Base-by-base conservation (phyloP, 37 sponge, comb jelly and placozoan species). In the Amphimedon queenslandica region DNA sequence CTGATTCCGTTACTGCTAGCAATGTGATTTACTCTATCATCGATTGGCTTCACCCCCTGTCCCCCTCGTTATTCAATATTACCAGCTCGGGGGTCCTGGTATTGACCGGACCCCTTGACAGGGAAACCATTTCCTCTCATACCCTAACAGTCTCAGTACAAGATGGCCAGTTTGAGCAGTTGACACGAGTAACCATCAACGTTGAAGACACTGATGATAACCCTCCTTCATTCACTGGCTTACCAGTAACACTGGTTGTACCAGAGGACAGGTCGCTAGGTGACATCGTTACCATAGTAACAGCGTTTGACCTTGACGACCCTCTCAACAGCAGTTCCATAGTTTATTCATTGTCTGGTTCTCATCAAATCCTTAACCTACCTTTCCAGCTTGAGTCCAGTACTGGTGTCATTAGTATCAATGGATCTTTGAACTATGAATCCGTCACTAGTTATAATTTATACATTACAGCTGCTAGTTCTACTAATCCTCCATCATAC, bases 151-250 rank as follows among this genome's bases (percentile, higher is more conserved):
- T 87, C 8, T 60, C 67, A 34, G 87, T 68, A 21, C 37, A 40
- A 42, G 87, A 87, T 47, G 33, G 36, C 21, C 77, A 72, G 0
- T 57, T 1, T 23, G 78, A 78, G 43, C 69, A 76, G 28, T 41
- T 85, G 27, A 55, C 77, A 3, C 32, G 71, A 36, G 71, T 93
- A 37, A 66, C 40, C 0, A 60, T 93, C 6, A 74, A 41, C 2
- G 79, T 93, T n/a, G 33, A 63, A 25, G 93, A 93, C 63, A 61
- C 55, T 24, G 85, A 93, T 63, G 89, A 93, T 58, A 70, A 84
- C 64, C 32, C 42, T 21, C 93, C 89, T 37, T 42, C 30, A 18
- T 85, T 93, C 40, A 35, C 21, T 16, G 37, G 40, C 56, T 55
- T 66, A 51, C 33, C 55, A 20, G 39, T 37, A 13, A 55, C 70